These are phyloP conservation scores for Meloidogyne chitwoodi DNA, from an alignment of 1,140 invertebrate species.

Conservation along the genomic window DNA sequence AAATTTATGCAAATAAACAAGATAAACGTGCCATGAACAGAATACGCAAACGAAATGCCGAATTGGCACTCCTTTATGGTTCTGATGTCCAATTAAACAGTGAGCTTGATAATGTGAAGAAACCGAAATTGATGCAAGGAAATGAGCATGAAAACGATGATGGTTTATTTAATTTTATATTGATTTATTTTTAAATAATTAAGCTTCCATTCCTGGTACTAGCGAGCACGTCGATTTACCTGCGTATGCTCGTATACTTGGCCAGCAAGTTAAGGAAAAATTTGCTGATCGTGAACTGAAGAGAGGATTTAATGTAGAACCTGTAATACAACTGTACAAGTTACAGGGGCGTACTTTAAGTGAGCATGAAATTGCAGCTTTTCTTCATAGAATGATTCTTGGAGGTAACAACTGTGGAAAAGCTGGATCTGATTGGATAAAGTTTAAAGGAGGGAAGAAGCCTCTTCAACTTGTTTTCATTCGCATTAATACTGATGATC, in stretches of 20 bases:
- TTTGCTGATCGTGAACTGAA: neutral
- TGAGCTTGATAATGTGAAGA: neutral
- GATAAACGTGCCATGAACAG: conserved; percentile 2
- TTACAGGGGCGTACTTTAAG: neutral
- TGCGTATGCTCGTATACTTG: neutral
- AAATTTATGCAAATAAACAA: neutral
- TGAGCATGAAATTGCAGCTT: conserved; percentile 2
- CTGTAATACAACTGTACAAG: neutral
- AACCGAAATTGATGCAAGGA: neutral
- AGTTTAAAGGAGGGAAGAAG: conserved; percentile 9
- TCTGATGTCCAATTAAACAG: neutral
- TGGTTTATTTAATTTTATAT: neutral
- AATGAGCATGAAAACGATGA: neutral
- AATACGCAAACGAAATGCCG: conserved; percentile 3
- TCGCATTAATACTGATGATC: conserved; percentile 10
- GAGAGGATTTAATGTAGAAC: neutral
- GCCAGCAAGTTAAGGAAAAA: neutral
- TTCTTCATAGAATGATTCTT: conserved; percentile 12
- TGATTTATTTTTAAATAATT: neutral
- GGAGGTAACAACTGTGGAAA: neutral
- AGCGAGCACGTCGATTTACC: neutral
- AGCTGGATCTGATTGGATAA: conserved; percentile 4
- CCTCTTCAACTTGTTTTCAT: conserved; percentile 22
- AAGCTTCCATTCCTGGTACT: neutral
- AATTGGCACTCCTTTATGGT: neutral